A percentile compares a stretch with the other conserved stretches of the same genome.
Evolutionary conservation across 2,113 vertebrate genomes (phyloP).

Genomic region (Stigmatopora argus): DNA sequence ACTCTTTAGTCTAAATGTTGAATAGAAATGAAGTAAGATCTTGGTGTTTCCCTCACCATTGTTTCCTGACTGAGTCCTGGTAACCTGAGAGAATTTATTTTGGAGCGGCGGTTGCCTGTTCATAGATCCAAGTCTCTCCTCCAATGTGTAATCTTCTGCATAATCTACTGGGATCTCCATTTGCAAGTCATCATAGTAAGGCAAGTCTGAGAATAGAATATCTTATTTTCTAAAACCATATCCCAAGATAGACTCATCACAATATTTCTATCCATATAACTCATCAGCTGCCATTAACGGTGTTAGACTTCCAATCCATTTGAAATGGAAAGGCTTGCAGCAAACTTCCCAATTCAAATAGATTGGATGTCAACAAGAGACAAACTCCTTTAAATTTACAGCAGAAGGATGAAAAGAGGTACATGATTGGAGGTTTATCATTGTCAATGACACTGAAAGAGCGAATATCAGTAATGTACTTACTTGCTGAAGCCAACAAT

Average conservation of each 20-base stretch:
- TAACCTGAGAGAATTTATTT: constrained; percentile 57
- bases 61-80: constrained; percentile 39
- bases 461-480: not conserved
- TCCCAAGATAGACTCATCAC: not conserved
- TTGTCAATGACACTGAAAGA: too few species aligned
- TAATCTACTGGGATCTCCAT: constrained; percentile 68
- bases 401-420: too few species aligned
- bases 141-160: constrained; percentile 65
- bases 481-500: constrained; percentile 51
- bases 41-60: constrained; percentile 51
- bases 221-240: not conserved
- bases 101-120: constrained; percentile 46
- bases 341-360: too few species aligned
- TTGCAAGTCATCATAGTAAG: constrained; percentile 67
- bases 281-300: too few species aligned
- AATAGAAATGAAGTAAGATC: not conserved
- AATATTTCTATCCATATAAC: not conserved
- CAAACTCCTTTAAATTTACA: too few species aligned
- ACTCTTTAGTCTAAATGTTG: not conserved
- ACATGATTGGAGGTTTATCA: too few species aligned
- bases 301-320: too few species aligned
- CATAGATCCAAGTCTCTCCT: constrained; percentile 50
- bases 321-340: too few species aligned
- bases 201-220: constrained; percentile 40
- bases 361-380: too few species aligned